Conservation (phyloP, 35 echinoderm and acorn worm species). For the Patiria miniata region DNA sequence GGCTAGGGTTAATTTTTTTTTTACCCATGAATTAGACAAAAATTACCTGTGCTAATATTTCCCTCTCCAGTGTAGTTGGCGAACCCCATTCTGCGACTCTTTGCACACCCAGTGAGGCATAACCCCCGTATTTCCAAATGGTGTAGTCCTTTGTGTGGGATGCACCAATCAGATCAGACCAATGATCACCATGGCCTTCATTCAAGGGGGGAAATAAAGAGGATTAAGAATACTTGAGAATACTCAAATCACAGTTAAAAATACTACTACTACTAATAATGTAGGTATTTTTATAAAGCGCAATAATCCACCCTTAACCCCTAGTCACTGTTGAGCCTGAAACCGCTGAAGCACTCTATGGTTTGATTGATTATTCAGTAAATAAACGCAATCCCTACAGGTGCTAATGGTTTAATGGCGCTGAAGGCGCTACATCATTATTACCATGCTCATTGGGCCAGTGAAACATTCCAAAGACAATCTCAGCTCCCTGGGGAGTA, state of each 20-base stretch:
- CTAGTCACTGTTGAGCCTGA: no score
- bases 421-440: no score
- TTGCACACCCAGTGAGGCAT: constrained; percentile 72
- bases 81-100: constrained; percentile 83
- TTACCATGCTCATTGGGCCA: no score
- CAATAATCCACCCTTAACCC: background rate
- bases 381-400: no score
- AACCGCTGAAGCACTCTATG: no score
- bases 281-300: background rate
- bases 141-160: constrained; percentile 82
- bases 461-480: no score
- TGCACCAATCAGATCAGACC: constrained; percentile 94
- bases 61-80: constrained; percentile 61
- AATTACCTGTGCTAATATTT: constrained; percentile 87
- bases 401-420: no score
- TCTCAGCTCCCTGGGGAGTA: no score
- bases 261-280: background rate
- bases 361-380: no score
- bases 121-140: constrained; percentile 83
- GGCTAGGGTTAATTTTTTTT: no score
- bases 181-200: constrained; percentile 74
- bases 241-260: background rate
- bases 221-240: background rate
- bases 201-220: background rate
- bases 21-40: no score